These are phyloP conservation scores for Aspidiotus rigidus DNA, from an alignment of 2,888 invertebrate genomes.

Conservation along the genomic window DNA sequence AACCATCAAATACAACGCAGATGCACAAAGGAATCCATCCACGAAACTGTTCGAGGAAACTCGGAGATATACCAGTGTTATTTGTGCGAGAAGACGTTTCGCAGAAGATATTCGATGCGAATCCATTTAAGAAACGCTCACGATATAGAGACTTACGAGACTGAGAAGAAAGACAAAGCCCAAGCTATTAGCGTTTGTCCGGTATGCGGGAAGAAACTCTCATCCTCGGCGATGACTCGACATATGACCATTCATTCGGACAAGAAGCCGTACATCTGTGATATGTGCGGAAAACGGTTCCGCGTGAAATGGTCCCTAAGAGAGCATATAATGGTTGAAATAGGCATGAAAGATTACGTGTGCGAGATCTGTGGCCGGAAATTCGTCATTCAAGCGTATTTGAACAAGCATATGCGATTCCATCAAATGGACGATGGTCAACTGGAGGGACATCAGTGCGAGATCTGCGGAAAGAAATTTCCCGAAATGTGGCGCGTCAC, in stretches of 20 bases:
- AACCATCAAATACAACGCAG: constrained; percentile 6
- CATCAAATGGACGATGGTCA: constrained; percentile 26
- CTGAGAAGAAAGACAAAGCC: background rate
- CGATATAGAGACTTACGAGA: background rate
- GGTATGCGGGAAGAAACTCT: constrained; percentile 19
- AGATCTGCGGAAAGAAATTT: constrained; percentile 26
- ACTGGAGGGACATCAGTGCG: constrained; percentile 27
- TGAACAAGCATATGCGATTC: constrained; percentile 26
- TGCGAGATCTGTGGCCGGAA: constrained; percentile 28
- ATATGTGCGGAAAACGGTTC: constrained; percentile 23
- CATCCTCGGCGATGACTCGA: constrained; percentile 9
- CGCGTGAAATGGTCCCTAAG: constrained; percentile 27
- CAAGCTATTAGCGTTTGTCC: constrained; percentile 15
- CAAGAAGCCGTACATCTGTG: constrained; percentile 22
- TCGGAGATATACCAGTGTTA: constrained; percentile 18
- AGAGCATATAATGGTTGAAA: constrained; percentile 27
- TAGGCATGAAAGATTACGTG: constrained; percentile 29
- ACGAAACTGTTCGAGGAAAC: constrained; percentile 17
- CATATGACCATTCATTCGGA: constrained; percentile 22
- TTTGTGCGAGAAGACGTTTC: constrained; percentile 19
- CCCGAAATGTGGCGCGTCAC: constrained; percentile 25
- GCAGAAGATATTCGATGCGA: constrained; percentile 9
- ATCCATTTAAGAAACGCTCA: constrained; percentile 18
- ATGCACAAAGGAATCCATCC: constrained; percentile 18
- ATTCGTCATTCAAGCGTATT: constrained; percentile 26